phyloP scores from a whole-genome alignment of 1,140 invertebrate species.

The Apis mellifera region Amel_HAv3.1 CM009945.2:2657001-2657500 shows the following conservation, averaged over 20 bases:
- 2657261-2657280: too few species aligned
- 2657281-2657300: neutral
- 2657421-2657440: slow-evolving; percentile 86
- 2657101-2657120: too few species aligned
- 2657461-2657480: slow-evolving; percentile 85
- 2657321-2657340: neutral
- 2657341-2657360: slow-evolving; percentile 17
- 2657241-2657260: too few species aligned
- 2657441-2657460: slow-evolving; percentile 87
- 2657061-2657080: too few species aligned
- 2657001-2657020: too few species aligned
- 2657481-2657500: slow-evolving; percentile 78
- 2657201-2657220: too few species aligned
- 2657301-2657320: neutral
- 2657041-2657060: neutral
- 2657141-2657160: too few species aligned
- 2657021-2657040: neutral
- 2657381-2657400: slow-evolving; percentile 76
- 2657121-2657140: too few species aligned
- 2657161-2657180: too few species aligned
- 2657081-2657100: too few species aligned
- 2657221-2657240: too few species aligned
- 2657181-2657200: too few species aligned
- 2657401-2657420: slow-evolving; percentile 85
- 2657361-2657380: slow-evolving; percentile 72